A percentile compares a stretch with the other conserved stretches of the same genome.
Evolutionary conservation across 1,140 invertebrate genomes (phyloP).

Genomic region (Trichoplusia ni): DNA sequence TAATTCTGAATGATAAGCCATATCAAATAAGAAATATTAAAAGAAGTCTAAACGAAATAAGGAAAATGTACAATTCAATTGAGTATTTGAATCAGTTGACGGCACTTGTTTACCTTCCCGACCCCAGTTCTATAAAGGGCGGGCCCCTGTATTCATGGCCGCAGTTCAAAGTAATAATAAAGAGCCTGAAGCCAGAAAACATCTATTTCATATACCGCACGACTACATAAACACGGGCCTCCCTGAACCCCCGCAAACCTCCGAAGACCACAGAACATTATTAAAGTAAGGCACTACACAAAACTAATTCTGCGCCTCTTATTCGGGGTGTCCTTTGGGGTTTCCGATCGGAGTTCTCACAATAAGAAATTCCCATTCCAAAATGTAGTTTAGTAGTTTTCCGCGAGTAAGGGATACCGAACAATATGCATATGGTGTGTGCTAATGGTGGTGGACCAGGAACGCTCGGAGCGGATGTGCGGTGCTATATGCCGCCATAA

Average conservation of each 20-base stretch:
- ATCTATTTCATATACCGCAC: constrained; percentile 72
- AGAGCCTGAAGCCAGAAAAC: constrained; percentile 80
- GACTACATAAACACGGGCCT: constrained; percentile 61
- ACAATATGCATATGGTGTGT: constrained; percentile 43
- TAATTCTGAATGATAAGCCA: constrained; percentile 9
- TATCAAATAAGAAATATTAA: constrained; percentile 27
- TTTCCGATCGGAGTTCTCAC: constrained; percentile 42
- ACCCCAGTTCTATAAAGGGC: constrained; percentile 52
- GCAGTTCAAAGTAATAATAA: constrained; percentile 78
- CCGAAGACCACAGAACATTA: constrained; percentile 71
- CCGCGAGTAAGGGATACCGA: constrained; percentile 33
- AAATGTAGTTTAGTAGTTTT: constrained; percentile 32
- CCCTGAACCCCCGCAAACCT: constrained; percentile 66
- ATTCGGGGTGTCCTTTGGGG: constrained; percentile 58
- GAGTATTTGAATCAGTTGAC: constrained; percentile 67
- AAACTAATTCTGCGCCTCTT: constrained; percentile 69
- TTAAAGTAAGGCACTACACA: constrained; percentile 71
- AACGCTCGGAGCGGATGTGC: constrained; percentile 48
- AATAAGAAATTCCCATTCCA: constrained; percentile 45
- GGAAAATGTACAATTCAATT: constrained; percentile 60
- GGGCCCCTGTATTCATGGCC: constrained; percentile 55
- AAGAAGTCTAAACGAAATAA: constrained; percentile 46
- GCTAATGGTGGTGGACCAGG: constrained; percentile 48
- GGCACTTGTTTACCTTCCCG: constrained; percentile 72
- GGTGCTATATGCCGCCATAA: constrained; percentile 61